A percentile compares a stretch with the other conserved stretches of the same genome.
These are phyloP conservation scores for Percopsis omiscomaycus DNA, from an alignment of 2,797 vertebrate species.

Conservation along the genomic window DNA sequence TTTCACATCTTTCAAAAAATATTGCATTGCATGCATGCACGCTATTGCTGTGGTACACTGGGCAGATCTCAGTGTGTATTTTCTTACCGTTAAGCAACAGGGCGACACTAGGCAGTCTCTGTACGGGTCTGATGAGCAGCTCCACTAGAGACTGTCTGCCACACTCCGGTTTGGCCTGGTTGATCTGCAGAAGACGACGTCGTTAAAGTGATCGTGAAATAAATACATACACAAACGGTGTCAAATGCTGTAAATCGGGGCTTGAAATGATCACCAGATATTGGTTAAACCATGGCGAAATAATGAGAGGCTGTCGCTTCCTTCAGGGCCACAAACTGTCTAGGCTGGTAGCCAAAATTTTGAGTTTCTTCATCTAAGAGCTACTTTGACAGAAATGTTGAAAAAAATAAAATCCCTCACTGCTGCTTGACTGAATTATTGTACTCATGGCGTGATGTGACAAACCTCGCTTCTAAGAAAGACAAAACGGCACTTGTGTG, in stretches of 20 bases:
- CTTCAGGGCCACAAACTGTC: neutral
- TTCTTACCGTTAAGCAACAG: constrained; percentile 91
- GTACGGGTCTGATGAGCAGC: constrained; percentile 95
- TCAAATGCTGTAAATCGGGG: neutral
- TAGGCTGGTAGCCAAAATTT: neutral
- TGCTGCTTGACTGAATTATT: neutral
- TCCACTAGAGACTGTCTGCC: constrained; percentile 94
- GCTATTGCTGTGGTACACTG: no score
- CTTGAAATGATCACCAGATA: neutral
- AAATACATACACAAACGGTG: no score
- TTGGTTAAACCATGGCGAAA: neutral
- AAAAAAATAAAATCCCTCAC: neutral
- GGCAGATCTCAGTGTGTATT: neutral
- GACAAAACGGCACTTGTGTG: neutral
- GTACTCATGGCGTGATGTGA: neutral
- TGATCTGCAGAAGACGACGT: constrained; percentile 80
- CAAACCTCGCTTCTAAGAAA: neutral
- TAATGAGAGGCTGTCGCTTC: neutral
- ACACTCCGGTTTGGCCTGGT: constrained; percentile 96
- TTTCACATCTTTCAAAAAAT: no score
- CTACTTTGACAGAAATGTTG: neutral
- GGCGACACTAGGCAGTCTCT: constrained; percentile 93
- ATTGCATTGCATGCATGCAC: no score
- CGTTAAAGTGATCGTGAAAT: no score
- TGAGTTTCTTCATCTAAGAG: neutral